Base-by-base conservation (phyloP, 2,888 invertebrate species). In the Entomobrya multifasciata region DNA sequence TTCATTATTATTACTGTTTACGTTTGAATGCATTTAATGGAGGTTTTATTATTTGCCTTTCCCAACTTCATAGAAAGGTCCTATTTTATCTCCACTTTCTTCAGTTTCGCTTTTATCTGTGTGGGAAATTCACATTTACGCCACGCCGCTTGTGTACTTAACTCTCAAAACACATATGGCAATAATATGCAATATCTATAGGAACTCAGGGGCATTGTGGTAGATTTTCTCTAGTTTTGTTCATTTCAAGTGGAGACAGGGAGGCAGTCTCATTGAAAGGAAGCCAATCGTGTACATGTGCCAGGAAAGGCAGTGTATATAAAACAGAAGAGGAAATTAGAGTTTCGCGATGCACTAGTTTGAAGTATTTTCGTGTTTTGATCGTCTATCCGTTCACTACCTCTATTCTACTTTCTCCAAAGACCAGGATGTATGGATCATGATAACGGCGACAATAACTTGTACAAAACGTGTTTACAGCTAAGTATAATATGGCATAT, bases 11-110 rank as follows among this genome's bases (percentile, higher is more conserved):
- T 65, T 17, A 27, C 3, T 65, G 41, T 55, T 52, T 74, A 74
- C 74, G 74, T 74, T 55, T 74, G 30, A 30, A 74, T 74, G 74
- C 30, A 72, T 72, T 65, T 65, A 65, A 65, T 65, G 62, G 62
- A 17, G 36, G 10, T 20, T 65, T 65, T 65, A 13, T 13, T 41
- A 36, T 62, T 15, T 41, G 36, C 20, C 17, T 65, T 65, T 65
- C 65, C 41, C 6, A 10, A n/a, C n/a, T 41, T 60, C n/a, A n/a
- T n/a, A n/a, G n/a, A n/a, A n/a, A n/a, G n/a, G 8, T 41, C 13
- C 27, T 60, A 11, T 13, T 57, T 4, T 11, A 11, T 25, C 25
- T n/a, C 22, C 30, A 30, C 1, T 60, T 13, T 27, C 60, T 41
- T n/a, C 0, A n/a, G 20, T n/a, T 65, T 30, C 15, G 5, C 57